Percentiles rank a stretch among this genome's conserved stretches.
Conservation (phyloP, 2,888 invertebrate genomes). For the Onthophagus sagittarius region DNA sequence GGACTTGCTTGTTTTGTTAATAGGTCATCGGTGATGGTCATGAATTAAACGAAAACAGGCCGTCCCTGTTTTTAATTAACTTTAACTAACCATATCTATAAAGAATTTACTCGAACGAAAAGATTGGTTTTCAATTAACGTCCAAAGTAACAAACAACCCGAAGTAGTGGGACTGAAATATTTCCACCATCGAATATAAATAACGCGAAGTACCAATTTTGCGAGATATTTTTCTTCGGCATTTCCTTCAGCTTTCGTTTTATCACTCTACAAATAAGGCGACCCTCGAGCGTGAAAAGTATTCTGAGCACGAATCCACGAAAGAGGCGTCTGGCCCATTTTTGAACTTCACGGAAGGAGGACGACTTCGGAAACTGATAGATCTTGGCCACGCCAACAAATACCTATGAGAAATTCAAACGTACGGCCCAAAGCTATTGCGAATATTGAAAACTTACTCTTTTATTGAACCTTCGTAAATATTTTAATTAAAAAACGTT, state of each 20-base stretch:
- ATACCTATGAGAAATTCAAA: not conserved
- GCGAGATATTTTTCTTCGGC: not conserved
- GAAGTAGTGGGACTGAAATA: not conserved
- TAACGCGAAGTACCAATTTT: not conserved
- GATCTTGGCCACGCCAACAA: not conserved
- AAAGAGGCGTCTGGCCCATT: not conserved
- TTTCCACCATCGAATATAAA: not conserved
- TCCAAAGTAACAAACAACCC: not conserved
- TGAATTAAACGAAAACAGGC: not conserved
- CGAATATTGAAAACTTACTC: not conserved
- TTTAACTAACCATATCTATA: not conserved
- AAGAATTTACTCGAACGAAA: not conserved
- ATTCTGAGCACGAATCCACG: not conserved
- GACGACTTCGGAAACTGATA: constrained; percentile 1
- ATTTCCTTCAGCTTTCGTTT: not conserved
- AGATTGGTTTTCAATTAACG: not conserved
- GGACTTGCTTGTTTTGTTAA: not conserved
- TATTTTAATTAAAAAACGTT: too few relatives aligned
- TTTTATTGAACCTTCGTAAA: not conserved
- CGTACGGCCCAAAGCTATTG: not conserved
- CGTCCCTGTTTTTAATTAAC: not conserved
- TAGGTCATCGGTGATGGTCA: not conserved
- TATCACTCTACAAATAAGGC: constrained; percentile 3
- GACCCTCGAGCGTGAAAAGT: not conserved
- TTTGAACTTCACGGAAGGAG: constrained; percentile 1